Evolutionary conservation across 2,888 invertebrate genomes (phyloP).

Genomic region (Anthrax anthrax): DNA sequence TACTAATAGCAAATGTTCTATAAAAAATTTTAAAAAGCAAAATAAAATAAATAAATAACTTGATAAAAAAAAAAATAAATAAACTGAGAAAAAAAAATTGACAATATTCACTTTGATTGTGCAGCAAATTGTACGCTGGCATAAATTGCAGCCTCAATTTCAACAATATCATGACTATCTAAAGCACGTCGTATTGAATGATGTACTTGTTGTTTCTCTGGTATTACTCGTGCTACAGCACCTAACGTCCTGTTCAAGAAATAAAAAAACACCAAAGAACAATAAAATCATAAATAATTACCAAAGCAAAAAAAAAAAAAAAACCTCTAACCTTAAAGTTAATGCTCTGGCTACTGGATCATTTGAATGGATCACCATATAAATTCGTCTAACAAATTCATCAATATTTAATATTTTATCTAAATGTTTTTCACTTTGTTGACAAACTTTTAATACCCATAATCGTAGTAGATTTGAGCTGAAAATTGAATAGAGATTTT

Average conservation of each 20-base stretch:
- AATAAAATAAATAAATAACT: background rate
- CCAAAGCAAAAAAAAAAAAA: background rate
- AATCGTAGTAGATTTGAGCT: constrained; percentile 81
- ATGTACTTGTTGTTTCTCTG: constrained; percentile 88
- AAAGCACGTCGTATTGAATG: constrained; percentile 83
- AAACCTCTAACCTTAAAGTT: constrained; percentile 49
- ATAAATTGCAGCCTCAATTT: constrained; percentile 91
- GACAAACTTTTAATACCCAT: constrained; percentile 84
- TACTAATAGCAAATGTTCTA: constrained; percentile 86
- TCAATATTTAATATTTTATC: constrained; percentile 93
- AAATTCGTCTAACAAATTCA: constrained; percentile 80
- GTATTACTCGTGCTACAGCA: constrained; percentile 83
- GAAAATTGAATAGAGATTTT: background rate
- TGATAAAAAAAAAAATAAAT: background rate
- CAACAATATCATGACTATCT: constrained; percentile 89
- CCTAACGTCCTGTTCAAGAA: constrained; percentile 54
- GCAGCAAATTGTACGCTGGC: constrained; percentile 91
- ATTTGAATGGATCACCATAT: constrained; percentile 90
- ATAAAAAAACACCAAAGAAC: background rate
- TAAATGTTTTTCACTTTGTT: constrained; percentile 89
- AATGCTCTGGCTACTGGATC: constrained; percentile 91
- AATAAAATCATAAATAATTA: background rate
- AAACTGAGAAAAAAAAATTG: constrained; percentile 15
- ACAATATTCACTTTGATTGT: constrained; percentile 81
- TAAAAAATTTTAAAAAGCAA: constrained; percentile 16